These are phyloP conservation scores for Drosophila monieri DNA, from an alignment of 2,888 invertebrate species.

Conservation along the genomic window DNA sequence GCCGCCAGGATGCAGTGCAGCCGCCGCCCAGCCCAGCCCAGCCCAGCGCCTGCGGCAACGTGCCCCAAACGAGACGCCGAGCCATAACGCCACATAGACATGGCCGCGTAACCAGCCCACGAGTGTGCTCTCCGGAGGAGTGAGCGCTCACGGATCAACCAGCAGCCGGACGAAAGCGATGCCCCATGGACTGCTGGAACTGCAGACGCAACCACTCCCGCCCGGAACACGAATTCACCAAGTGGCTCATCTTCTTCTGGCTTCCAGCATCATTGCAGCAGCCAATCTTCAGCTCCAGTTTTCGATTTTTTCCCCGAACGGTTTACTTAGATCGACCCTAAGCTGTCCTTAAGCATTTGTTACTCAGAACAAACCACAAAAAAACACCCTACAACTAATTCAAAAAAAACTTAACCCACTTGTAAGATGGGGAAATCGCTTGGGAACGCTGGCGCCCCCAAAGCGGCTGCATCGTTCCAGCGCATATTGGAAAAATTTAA, in stretches of 20 bases:
- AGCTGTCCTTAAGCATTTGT: constrained; percentile 37
- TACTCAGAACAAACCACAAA: constrained; percentile 9
- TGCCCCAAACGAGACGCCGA: constrained; percentile 19
- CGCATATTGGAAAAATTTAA: constrained; percentile 7
- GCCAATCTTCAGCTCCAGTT: constrained; percentile 27
- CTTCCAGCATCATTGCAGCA: constrained; percentile 13
- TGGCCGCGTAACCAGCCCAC: constrained; percentile 13
- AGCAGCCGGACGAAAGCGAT: neutral
- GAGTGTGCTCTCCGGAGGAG: constrained; percentile 25
- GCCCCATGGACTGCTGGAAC: neutral
- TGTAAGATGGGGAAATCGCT: constrained; percentile 15
- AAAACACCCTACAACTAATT: neutral
- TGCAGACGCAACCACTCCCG: constrained; percentile 9
- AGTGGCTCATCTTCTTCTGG: constrained; percentile 30
- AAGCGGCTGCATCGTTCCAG: constrained; percentile 17
- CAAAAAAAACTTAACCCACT: neutral
- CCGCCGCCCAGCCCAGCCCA: neutral
- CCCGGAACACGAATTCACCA: constrained; percentile 19
- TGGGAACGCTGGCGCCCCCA: constrained; percentile 14
- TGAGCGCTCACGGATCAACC: constrained; percentile 2
- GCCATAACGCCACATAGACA: constrained; percentile 10
- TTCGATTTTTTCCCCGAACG: constrained; percentile 13
- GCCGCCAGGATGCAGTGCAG: constrained; percentile 25
- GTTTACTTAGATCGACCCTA: constrained; percentile 24
- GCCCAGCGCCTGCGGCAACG: constrained; percentile 3